Percentiles rank a stretch among this genome's conserved stretches.
These are phyloP conservation scores for Cotesia chilonis DNA, from an alignment of 1,140 invertebrate species.

Conservation along the genomic window DNA sequence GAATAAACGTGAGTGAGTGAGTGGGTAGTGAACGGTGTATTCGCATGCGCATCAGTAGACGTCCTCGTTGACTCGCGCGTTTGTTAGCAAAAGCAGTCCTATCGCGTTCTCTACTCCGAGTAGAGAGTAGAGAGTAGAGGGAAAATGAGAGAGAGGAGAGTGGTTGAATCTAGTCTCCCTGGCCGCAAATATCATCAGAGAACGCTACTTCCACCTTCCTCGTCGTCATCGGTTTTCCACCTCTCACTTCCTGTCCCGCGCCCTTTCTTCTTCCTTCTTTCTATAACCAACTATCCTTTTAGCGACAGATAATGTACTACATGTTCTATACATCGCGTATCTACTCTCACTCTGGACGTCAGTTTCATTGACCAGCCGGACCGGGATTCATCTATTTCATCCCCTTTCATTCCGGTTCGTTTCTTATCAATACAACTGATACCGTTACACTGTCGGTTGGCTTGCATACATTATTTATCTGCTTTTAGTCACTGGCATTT, in stretches of 20 bases:
- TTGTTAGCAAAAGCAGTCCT: background rate
- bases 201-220: constrained; percentile 1
- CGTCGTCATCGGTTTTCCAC: background rate
- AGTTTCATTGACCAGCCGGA: constrained; percentile 13
- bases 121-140: constrained; percentile 1
- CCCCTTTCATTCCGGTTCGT: too few relatives aligned
- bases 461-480: too few relatives aligned
- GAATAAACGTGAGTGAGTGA: background rate
- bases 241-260: constrained; percentile 1
- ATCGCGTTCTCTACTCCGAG: background rate
- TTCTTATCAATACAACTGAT: constrained; percentile 1
- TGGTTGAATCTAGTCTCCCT: constrained; percentile 30
- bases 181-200: constrained; percentile 36
- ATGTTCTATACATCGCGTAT: background rate
- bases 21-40: constrained; percentile 16
- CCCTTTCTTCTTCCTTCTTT: background rate
- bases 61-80: background rate
- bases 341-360: background rate
- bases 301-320: background rate
- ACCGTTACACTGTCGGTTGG: background rate
- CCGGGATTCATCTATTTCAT: background rate
- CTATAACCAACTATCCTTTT: background rate
- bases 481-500: too few relatives aligned
- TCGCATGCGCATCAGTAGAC: constrained; percentile 30
- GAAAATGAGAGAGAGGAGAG: too few relatives aligned